Evolutionary conservation across 2,797 vertebrate species (phyloP), one percentile per base, ranked within the genome.

Genomic region (Microcaecilia unicolor): DNA sequence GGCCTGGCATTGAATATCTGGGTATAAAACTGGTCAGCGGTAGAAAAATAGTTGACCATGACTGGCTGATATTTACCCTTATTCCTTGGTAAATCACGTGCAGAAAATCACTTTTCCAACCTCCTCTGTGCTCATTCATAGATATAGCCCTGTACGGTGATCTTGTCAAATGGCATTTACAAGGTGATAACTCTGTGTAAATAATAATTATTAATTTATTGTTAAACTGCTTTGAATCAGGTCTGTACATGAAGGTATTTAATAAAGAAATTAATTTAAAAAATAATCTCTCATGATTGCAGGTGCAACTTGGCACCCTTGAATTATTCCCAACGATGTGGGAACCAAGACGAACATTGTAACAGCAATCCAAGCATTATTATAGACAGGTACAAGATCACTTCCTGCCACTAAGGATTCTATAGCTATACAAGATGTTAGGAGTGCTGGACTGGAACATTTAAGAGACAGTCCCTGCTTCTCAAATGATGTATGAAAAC

Each of bases 321-420:
- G 22, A 31, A 34, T 16, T 51, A 19, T 8, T 27, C 46, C n/a
- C 7, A 10, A 47, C 15, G 54, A 67, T 2, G 41, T 61, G 14
- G 60, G 64, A 12, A 61, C 30, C 10, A 61, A 61, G 32, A 48
- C 57, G 10, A 27, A 23, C 12, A 9, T 61, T 3, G 38, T 61
- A 17, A 61, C 57, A 6, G 36, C 54, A 17, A 67, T 16, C 64
- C 60, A 10, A 58, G 48, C 9, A 42, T 55, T 25, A 25, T 66
- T 16, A 4, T 11, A 0, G 4, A 2, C 3, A 39, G 37, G 52
- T 55, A 48, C n/a, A n/a, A n/a, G n/a, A n/a, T n/a, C n/a, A n/a
- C n/a, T n/a, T n/a, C n/a, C n/a, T n/a, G n/a, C n/a, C n/a, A n/a
- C n/a, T n/a, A n/a, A n/a, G n/a, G n/a, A n/a, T n/a, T n/a, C n/a